These are phyloP conservation scores for Thamnaconus septentrionalis DNA, from an alignment of 2,113 vertebrate species.

Conservation along the genomic window DNA sequence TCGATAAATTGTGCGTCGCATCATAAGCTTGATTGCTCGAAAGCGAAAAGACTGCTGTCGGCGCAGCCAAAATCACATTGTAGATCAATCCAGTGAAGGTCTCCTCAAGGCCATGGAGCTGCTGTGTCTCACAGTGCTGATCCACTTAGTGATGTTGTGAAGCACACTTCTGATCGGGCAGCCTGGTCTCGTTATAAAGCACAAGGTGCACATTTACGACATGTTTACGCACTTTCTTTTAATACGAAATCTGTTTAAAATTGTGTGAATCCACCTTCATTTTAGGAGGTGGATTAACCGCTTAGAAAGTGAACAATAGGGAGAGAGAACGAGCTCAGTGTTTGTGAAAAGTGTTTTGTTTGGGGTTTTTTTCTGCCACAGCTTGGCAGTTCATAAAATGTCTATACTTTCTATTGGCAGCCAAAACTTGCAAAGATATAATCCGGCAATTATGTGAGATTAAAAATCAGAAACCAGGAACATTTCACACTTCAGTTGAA, in stretches of 20 bases:
- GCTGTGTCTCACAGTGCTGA: not conserved
- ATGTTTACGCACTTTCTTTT: not conserved
- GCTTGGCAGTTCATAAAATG: not conserved
- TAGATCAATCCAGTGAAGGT: constrained; percentile 33
- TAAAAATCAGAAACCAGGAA: constrained; percentile 16
- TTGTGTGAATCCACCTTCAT: constrained; percentile 1
- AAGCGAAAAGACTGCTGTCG: constrained; percentile 11
- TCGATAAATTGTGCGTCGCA: constrained; percentile 24
- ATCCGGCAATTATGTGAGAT: constrained; percentile 17
- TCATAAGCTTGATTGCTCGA: not conserved
- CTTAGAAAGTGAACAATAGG: constrained; percentile 11
- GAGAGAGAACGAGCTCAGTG: constrained; percentile 1
- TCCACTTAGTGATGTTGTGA: constrained; percentile 1
- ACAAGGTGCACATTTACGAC: not conserved
- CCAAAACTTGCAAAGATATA: not conserved
- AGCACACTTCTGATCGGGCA: constrained; percentile 12
- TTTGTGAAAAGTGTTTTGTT: constrained; percentile 14
- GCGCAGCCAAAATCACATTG: constrained; percentile 30
- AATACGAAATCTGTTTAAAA: constrained; percentile 9
- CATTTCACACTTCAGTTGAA: not conserved
- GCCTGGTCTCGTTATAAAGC: not conserved
- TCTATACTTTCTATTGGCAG: not conserved
- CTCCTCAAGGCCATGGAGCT: constrained; percentile 14
- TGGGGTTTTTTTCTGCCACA: not conserved
- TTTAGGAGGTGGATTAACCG: not conserved